These are phyloP conservation scores for Lonchura striata DNA, from an alignment of 2,113 vertebrate species.

Conservation along the genomic window DNA sequence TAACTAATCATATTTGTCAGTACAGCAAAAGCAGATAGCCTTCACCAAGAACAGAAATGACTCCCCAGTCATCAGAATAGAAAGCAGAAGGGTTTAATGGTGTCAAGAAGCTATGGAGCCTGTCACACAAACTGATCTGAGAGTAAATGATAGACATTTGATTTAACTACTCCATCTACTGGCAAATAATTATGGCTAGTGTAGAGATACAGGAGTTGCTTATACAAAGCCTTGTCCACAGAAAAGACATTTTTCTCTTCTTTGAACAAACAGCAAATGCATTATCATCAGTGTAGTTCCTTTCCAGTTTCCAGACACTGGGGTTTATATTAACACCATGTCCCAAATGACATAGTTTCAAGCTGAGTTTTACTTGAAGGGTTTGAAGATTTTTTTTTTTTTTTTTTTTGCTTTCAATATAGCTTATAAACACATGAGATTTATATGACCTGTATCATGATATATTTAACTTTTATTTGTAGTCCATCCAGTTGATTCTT, in stretches of 20 bases:
- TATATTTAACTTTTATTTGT: neutral
- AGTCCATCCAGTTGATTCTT: neutral
- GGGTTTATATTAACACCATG: neutral
- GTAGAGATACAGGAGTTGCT: neutral
- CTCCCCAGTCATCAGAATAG: neutral
- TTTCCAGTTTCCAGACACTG: neutral
- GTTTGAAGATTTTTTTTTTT: too few species aligned
- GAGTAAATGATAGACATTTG: conserved; percentile 40
- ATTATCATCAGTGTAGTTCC: neutral
- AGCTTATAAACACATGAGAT: neutral
- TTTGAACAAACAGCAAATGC: neutral
- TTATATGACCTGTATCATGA: neutral
- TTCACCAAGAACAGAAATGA: neutral
- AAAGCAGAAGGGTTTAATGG: neutral
- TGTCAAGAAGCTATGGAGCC: conserved; percentile 4
- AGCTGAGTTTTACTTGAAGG: neutral
- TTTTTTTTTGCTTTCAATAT: neutral
- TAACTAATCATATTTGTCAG: neutral
- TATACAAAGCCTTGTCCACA: neutral
- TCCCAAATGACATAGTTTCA: neutral
- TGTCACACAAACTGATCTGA: neutral
- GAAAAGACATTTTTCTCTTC: neutral
- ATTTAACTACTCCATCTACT: conserved; percentile 71
- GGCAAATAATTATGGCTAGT: conserved; percentile 37
- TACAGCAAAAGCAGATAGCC: neutral